These are phyloP conservation scores for Rhineura floridana DNA, from an alignment of 2,113 vertebrate species.

Conservation along the genomic window DNA sequence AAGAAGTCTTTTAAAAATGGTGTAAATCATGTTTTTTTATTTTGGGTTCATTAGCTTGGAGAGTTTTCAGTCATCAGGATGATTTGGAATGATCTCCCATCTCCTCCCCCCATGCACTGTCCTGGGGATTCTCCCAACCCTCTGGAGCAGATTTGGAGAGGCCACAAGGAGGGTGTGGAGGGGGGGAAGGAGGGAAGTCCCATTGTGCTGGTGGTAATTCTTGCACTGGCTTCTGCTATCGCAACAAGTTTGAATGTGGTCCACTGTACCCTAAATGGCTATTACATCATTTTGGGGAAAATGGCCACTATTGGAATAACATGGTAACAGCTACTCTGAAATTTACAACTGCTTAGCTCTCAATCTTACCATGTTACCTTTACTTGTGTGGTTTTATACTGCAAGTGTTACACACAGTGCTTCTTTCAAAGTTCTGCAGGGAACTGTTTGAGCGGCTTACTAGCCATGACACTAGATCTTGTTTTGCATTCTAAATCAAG, in stretches of 20 bases:
- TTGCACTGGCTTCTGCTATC: too few species aligned
- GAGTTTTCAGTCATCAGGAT: neutral
- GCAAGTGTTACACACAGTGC: neutral
- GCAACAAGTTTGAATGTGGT: neutral
- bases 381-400: neutral
- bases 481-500: neutral
- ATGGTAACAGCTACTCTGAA: neutral
- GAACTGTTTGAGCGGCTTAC: fast-evolving
- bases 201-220: too few species aligned
- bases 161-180: too few species aligned
- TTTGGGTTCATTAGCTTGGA: neutral
- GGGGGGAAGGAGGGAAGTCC: too few species aligned
- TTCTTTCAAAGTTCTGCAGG: neutral
- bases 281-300: neutral
- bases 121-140: too few species aligned
- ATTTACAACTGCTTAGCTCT: fast-evolving
- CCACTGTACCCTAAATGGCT: neutral
- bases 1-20: neutral
- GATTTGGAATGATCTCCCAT: neutral
- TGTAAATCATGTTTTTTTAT: neutral
- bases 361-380: neutral
- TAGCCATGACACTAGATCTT: neutral
- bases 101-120: too few species aligned
- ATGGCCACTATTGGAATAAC: neutral
- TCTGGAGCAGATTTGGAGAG: too few species aligned